Conservation (phyloP, 2,888 invertebrate species). For the Ischnura elegans region DNA sequence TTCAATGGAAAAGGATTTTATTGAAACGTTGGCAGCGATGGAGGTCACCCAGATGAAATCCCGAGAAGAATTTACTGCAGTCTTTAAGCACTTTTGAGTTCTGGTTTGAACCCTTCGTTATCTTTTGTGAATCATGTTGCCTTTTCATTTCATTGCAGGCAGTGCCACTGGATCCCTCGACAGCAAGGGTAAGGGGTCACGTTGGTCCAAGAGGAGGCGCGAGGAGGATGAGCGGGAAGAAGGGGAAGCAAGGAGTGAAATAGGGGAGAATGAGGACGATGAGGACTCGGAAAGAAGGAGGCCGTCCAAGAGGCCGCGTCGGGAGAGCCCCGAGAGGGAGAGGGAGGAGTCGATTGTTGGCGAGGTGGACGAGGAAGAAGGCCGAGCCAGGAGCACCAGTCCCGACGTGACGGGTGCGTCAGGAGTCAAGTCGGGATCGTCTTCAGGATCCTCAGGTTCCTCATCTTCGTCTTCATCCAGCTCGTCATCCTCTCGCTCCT, state of each 20-base stretch:
- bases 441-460: slow-evolving; percentile 38
- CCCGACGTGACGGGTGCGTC: slow-evolving; percentile 69
- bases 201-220: slow-evolving; percentile 73
- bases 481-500: slow-evolving; percentile 44
- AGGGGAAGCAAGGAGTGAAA: slow-evolving; percentile 76
- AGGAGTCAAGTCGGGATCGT: slow-evolving; percentile 52
- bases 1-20: too few species aligned
- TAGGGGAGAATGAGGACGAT: slow-evolving; percentile 75
- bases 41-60: too few species aligned
- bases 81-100: too few species aligned
- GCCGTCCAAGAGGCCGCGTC: slow-evolving; percentile 77
- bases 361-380: slow-evolving; percentile 76
- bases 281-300: slow-evolving; percentile 74
- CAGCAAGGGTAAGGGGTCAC: slow-evolving; percentile 34
- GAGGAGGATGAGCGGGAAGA: slow-evolving; percentile 76
- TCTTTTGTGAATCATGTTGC: too few species aligned
- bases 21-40: too few species aligned
- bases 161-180: slow-evolving; percentile 54
- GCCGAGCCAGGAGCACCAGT: slow-evolving; percentile 74
- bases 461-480: slow-evolving; percentile 18
- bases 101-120: too few species aligned
- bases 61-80: too few species aligned
- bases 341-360: slow-evolving; percentile 76
- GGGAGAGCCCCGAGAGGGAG: slow-evolving; percentile 74
- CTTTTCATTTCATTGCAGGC: not conserved